Evolutionary conservation across 2,797 vertebrate genomes (phyloP).

Genomic region (Bradypus variegatus): DNA sequence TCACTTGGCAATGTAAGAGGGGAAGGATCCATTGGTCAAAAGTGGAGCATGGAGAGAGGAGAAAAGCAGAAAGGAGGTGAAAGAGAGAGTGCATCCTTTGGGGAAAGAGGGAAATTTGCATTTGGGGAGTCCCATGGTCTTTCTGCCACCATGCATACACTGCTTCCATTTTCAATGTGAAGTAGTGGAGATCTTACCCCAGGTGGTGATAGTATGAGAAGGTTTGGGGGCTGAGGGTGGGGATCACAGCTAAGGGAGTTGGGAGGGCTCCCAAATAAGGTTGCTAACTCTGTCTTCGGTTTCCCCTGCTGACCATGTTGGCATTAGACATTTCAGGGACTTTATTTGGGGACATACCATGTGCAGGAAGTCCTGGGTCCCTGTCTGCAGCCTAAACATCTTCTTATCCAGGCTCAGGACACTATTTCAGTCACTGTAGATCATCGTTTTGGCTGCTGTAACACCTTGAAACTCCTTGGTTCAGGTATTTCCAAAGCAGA

Average conservation of each 20-base stretch:
- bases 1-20: too few relatives aligned
- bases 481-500: neutral
- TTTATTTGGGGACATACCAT: neutral
- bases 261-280: neutral
- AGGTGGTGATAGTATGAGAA: neutral
- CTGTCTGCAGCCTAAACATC: too few relatives aligned
- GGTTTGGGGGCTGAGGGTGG: neutral
- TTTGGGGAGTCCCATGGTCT: neutral
- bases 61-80: too few relatives aligned
- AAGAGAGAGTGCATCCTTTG: too few relatives aligned
- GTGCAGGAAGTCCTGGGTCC: neutral
- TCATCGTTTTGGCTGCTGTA: too few relatives aligned
- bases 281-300: too few relatives aligned
- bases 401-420: neutral
- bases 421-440: fast-evolving
- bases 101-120: neutral
- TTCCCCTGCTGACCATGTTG: neutral
- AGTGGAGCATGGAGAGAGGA: neutral
- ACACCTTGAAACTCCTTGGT: neutral
- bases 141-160: too few relatives aligned
- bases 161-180: too few relatives aligned
- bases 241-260: neutral
- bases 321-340: too few relatives aligned
- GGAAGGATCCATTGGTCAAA: too few relatives aligned
- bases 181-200: too few relatives aligned